Base-by-base conservation (phyloP, 2,113 vertebrate genomes). In the Megaleporinus macrocephalus region DNA sequence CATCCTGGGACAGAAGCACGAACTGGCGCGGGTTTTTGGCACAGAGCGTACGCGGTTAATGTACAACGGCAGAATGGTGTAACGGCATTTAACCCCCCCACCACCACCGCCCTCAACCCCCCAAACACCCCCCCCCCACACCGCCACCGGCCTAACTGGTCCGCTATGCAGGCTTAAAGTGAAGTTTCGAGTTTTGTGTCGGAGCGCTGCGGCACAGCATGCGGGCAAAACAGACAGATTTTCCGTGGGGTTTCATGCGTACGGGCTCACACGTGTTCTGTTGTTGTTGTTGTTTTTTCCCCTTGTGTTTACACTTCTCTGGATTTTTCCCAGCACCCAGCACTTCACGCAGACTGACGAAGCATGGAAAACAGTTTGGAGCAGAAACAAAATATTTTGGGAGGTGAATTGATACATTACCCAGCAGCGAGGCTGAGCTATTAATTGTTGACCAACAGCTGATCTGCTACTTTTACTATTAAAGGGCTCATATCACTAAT, bases 21-120 rank as follows among this genome's bases (percentile, higher is more conserved):
- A 79, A 69, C 82, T 84, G 82, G 77, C 77, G 47, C 18, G 10
- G 20, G 33, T 84, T 73, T 57, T 33, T 84, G 82, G 82, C 77
- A 75, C 27, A 29, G 55, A 20, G 20, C 30, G 6, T 24, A 30
- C 36, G 65, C 27, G 61, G 74, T 77, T 77, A 71, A 83, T 72
- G 57, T 76, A 71, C 66, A 73, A 62, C 55, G 36, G 24, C 22
- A 61, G 65, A 62, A 16, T 44, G 68, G 61, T 77, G 66, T 55
- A 59, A 81, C 74, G 3, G 18, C 53, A 22, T 22, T 22, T 22
- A 55, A 55, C 49, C 61, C 26, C 73, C 74, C 66, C 74, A 71
- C 57, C 59, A 70, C 71, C 65, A 59, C 62, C 71, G 4, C 57
- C 1, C 22, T 6, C 20, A 59, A n/a, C 61, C 26, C 73, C 74